Evolutionary conservation across 2,888 invertebrate species (phyloP).

Genomic region (Lasioglossum figueresi): DNA sequence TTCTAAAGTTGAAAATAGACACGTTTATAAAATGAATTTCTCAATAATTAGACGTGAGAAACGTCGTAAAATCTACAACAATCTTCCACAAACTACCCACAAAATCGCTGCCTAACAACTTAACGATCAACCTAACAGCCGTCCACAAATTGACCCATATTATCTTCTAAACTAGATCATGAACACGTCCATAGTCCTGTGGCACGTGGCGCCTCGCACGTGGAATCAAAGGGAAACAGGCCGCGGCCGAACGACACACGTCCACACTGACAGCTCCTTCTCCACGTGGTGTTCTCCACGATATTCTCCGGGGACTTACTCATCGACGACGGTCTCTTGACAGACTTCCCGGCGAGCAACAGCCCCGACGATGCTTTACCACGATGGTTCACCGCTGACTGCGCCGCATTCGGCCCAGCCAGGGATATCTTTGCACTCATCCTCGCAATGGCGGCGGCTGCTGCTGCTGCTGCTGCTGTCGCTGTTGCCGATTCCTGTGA

Average conservation of each 20-base stretch:
- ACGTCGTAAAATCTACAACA: neutral
- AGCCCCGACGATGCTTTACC: slow-evolving; percentile 62
- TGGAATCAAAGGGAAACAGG: neutral
- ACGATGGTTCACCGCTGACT: slow-evolving; percentile 77
- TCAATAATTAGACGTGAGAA: too few species aligned
- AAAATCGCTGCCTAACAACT: neutral
- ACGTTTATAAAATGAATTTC: too few species aligned
- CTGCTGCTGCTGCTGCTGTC: neutral
- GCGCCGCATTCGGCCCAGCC: slow-evolving; percentile 66
- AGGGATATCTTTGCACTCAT: slow-evolving; percentile 79
- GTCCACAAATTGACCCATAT: neutral
- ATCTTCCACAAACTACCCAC: neutral
- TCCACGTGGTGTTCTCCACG: neutral
- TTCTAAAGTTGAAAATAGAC: too few species aligned
- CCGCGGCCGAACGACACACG: slow-evolving; percentile 25
- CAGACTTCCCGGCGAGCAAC: slow-evolving; percentile 60
- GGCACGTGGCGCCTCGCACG: neutral
- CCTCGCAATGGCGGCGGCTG: slow-evolving; percentile 55
- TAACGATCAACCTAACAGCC: neutral
- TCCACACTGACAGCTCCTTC: neutral
- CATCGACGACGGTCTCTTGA: slow-evolving; percentile 66
- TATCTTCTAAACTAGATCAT: neutral
- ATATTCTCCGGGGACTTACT: slow-evolving; percentile 57
- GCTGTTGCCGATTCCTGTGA: slow-evolving; percentile 58
- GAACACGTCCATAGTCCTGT: neutral